phyloP scores from a whole-genome alignment of 2,888 invertebrate genomes.

The Agapostemon virescens region DNA sequence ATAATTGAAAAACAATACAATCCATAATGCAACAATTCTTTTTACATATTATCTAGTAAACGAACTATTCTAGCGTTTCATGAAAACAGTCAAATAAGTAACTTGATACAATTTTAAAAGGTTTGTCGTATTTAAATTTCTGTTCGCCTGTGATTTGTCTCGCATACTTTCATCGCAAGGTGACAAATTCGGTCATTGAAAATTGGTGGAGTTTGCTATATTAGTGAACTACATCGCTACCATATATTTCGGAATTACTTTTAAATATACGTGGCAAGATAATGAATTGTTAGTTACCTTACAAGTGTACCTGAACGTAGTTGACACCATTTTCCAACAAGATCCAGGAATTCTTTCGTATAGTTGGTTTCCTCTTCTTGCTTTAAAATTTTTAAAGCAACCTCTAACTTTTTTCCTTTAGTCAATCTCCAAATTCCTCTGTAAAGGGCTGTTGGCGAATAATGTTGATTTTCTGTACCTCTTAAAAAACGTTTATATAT shows the following conservation, averaged over 20 bases:
- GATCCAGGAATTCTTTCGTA: slow-evolving; percentile 87
- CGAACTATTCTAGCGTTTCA: too few relatives aligned
- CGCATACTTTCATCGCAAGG: too few relatives aligned
- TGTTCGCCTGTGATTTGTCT: too few relatives aligned
- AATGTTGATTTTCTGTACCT: slow-evolving; percentile 62
- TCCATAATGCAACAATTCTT: too few relatives aligned
- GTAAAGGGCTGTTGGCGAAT: slow-evolving; percentile 79
- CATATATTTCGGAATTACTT: neutral
- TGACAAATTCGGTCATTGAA: too few relatives aligned
- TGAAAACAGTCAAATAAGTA: too few relatives aligned
- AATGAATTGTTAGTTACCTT: slow-evolving; percentile 71
- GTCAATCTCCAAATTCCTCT: slow-evolving; percentile 90
- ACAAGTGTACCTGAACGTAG: slow-evolving; percentile 89
- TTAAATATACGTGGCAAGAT: neutral
- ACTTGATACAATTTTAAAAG: too few relatives aligned
- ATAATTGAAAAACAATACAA: neutral
- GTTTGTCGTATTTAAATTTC: too few relatives aligned
- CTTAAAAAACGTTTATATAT: slow-evolving; percentile 84
- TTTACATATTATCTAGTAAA: neutral
- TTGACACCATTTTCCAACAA: slow-evolving; percentile 90
- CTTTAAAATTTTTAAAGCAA: slow-evolving; percentile 90
- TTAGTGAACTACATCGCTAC: neutral
- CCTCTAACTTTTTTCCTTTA: slow-evolving; percentile 88
- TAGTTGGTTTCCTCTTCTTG: slow-evolving; percentile 81
- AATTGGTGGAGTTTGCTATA: too few relatives aligned